phyloP scores from a whole-genome alignment of 2,797 vertebrate species.

The Molossus alvarezi region DNA sequence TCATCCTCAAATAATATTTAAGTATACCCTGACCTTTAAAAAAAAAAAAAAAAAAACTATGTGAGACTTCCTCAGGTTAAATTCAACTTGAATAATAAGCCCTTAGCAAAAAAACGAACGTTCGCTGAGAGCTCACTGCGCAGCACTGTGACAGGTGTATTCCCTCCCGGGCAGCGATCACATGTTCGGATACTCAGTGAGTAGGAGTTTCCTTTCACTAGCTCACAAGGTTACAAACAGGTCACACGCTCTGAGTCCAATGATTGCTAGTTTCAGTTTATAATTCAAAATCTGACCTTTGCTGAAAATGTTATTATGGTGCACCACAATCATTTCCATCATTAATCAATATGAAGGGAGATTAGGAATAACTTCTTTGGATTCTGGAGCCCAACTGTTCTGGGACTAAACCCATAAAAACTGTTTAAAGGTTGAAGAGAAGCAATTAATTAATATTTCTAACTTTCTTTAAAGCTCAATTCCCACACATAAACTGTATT shows the following conservation, averaged over 20 bases:
- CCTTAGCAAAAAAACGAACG: not conserved
- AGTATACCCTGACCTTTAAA: not conserved
- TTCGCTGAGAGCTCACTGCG: not conserved
- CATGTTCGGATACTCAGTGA: slow-evolving; percentile 58
- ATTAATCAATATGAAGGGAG: not conserved
- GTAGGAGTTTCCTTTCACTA: slow-evolving; percentile 65
- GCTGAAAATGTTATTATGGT: not conserved
- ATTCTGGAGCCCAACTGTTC: not conserved
- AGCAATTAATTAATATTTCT: not conserved
- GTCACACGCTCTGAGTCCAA: slow-evolving; percentile 55
- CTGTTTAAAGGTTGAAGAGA: not conserved
- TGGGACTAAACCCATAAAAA: not conserved
- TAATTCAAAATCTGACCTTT: slow-evolving; percentile 42
- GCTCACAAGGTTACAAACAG: slow-evolving; percentile 58
- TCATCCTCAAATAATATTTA: not conserved
- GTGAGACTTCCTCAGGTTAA: not conserved
- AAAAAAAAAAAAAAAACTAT: not conserved
- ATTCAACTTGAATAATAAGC: not conserved
- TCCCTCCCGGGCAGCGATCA: not conserved
- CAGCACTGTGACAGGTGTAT: slow-evolving; percentile 55
- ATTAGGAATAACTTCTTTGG: not conserved
- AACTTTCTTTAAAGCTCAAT: not conserved
- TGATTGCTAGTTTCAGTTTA: not conserved
- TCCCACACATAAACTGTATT: not conserved
- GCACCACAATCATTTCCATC: not conserved